Percentiles rank a stretch among this genome's conserved stretches.
Evolutionary conservation across 2,113 vertebrate genomes (phyloP).

Genomic region (Mastomys natalensis): DNA sequence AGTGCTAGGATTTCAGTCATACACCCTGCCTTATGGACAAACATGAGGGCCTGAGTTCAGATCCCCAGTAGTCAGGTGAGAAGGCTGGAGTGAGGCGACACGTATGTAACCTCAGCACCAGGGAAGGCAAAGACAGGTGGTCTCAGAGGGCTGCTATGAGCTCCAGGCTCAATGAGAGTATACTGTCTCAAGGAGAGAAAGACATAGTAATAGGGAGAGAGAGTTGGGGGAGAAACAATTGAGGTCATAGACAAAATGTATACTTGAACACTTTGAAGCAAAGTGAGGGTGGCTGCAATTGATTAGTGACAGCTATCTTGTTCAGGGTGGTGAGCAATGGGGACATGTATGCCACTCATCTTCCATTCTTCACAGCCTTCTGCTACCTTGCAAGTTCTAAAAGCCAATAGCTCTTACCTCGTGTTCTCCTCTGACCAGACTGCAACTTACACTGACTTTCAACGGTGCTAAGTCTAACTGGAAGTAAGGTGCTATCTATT

Average conservation of each 20-base stretch:
- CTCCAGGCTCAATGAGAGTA: background rate
- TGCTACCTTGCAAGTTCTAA: background rate
- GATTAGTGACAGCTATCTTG: constrained; percentile 22
- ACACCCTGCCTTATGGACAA: background rate
- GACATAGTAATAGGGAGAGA: background rate
- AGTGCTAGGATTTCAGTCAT: background rate
- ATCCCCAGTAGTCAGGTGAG: background rate
- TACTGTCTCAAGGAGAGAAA: background rate
- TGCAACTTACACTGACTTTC: background rate
- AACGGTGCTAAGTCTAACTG: background rate
- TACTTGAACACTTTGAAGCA: background rate
- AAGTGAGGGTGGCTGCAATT: background rate
- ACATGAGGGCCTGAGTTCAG: background rate
- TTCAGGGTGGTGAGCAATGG: background rate
- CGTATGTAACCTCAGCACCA: background rate
- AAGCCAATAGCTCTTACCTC: background rate
- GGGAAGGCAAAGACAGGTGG: background rate
- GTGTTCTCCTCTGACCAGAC: background rate
- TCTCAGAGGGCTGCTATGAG: too few species aligned
- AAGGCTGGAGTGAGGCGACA: too few species aligned
- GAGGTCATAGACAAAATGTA: background rate
- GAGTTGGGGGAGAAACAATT: background rate
- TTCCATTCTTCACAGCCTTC: background rate
- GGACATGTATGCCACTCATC: background rate
- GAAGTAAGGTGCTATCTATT: constrained; percentile 1